Base-by-base conservation (phyloP, 2,888 invertebrate genomes). In the Hirtodrosophila trivittata region DNA sequence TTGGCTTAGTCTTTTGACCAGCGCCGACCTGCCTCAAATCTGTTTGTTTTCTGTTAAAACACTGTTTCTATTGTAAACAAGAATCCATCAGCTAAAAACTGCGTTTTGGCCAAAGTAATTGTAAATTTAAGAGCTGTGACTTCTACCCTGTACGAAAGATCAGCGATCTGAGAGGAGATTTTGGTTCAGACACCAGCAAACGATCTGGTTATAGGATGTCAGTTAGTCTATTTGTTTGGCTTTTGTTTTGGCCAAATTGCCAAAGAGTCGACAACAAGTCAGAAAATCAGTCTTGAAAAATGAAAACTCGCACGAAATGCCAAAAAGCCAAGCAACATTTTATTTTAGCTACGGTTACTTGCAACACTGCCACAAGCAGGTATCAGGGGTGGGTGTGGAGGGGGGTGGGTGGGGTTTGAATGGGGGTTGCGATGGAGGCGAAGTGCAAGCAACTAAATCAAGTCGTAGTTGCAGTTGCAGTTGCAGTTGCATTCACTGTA, bases 311-410 rank as follows among this genome's bases (percentile, higher is more conserved):
- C 81, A 68, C 52, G 54, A 78, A 85, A 75, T 75, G 73, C 66
- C 85, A 68, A 77, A 75, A 73, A 60, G 69, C 41, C 66, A 72
- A 56, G 46, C 55, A 66, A 60, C 54, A 67, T 66, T 71, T 64
- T 64, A 82, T 72, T n/a, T 82, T 82, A 68, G 69, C 66, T 75
- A 82, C 67, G 58, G 49, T 43, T 42, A 38, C 60, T 74, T 74
- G 55, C 50, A n/a, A 28, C 7, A 28, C 28, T 1, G 9, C 4
- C 28, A 28, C 32, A 13, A 21, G 38, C 50, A 14, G 26, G n/a
- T 4, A 18, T 12, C 52, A 30, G 42, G 5, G 26, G 18, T 14
- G 18, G 10, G 18, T 21, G 18, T 21, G 18, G 18, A 5, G 18
- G 5, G 5, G 18, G 18, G 18, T 2, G 18, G 18, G 18, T 3